These are phyloP conservation scores for Podotricha telesiphe DNA, from an alignment of 2,888 invertebrate species.

Conservation along the genomic window DNA sequence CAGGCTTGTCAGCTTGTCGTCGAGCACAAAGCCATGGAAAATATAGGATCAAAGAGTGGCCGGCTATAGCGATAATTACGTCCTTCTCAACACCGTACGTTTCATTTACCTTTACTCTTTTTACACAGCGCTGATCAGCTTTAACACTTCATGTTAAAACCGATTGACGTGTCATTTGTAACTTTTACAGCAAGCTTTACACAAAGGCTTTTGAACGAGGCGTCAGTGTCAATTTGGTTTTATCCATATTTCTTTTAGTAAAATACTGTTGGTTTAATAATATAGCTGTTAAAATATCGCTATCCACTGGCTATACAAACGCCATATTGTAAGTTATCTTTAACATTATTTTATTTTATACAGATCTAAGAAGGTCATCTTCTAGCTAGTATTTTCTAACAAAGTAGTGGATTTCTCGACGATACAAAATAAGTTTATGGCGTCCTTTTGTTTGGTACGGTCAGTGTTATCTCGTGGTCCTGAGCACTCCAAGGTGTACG, in stretches of 20 bases:
- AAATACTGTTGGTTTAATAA: constrained; percentile 8
- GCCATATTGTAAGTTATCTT: constrained; percentile 4
- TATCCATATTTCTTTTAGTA: background rate
- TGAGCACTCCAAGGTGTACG: constrained; percentile 64
- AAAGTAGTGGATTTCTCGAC: constrained; percentile 62
- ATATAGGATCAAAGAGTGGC: constrained; percentile 81
- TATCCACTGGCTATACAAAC: constrained; percentile 1
- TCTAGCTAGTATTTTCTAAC: constrained; percentile 40
- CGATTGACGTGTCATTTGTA: constrained; percentile 31
- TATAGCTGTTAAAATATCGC: background rate
- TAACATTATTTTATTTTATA: constrained; percentile 33
- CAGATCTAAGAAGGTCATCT: constrained; percentile 31
- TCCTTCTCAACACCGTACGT: constrained; percentile 41
- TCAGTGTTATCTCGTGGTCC: constrained; percentile 70
- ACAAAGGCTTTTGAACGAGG: constrained; percentile 10
- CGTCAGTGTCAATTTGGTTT: constrained; percentile 2
- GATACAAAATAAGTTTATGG: constrained; percentile 79
- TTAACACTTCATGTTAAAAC: constrained; percentile 32
- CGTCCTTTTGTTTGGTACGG: constrained; percentile 69
- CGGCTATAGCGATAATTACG: constrained; percentile 61
- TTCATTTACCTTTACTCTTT: constrained; percentile 28
- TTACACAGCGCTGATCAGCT: constrained; percentile 25
- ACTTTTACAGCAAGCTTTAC: constrained; percentile 4
- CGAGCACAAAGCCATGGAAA: constrained; percentile 81
- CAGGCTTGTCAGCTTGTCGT: constrained; percentile 80